These are phyloP conservation scores for Microctonus aethiopoides DNA, from an alignment of 2,888 invertebrate species.

Conservation along the genomic window DNA sequence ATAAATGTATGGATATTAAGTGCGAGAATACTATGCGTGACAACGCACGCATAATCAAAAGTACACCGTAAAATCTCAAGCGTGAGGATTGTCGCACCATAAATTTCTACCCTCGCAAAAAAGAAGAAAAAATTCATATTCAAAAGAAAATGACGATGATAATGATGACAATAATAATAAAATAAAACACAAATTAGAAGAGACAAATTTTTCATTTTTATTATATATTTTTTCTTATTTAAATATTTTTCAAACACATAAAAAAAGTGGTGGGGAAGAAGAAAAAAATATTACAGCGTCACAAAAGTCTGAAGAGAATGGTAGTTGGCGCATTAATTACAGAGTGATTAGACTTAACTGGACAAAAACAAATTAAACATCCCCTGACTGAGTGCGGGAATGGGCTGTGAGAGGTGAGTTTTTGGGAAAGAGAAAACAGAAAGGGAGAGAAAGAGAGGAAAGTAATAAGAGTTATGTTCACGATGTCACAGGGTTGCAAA, in stretches of 20 bases:
- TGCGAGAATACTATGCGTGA: conserved; percentile 40
- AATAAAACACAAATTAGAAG: background rate
- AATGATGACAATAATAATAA: too few relatives aligned
- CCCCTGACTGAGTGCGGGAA: conserved; percentile 3
- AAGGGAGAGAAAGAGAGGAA: background rate
- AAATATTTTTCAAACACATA: background rate
- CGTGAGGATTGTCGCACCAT: background rate
- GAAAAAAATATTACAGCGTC: background rate
- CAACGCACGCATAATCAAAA: conserved; percentile 37
- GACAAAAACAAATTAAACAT: conserved; percentile 35
- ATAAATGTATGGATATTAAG: conserved; percentile 32
- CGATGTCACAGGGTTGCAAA: conserved; percentile 29
- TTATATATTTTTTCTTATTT: background rate
- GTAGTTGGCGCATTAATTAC: conserved; percentile 30
- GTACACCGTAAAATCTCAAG: conserved; percentile 11
- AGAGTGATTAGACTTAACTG: conserved; percentile 35
- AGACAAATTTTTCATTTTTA: background rate
- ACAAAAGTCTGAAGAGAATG: background rate
- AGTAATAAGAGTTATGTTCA: conserved; percentile 30
- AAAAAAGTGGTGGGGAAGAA: background rate
- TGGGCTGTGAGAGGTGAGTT: background rate
- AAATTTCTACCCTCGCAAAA: background rate
- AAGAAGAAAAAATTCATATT: background rate
- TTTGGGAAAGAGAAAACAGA: background rate
- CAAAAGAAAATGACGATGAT: too few relatives aligned